phyloP scores from a whole-genome alignment of 2,113 vertebrate genomes.

The Agapornis roseicollis region DNA sequence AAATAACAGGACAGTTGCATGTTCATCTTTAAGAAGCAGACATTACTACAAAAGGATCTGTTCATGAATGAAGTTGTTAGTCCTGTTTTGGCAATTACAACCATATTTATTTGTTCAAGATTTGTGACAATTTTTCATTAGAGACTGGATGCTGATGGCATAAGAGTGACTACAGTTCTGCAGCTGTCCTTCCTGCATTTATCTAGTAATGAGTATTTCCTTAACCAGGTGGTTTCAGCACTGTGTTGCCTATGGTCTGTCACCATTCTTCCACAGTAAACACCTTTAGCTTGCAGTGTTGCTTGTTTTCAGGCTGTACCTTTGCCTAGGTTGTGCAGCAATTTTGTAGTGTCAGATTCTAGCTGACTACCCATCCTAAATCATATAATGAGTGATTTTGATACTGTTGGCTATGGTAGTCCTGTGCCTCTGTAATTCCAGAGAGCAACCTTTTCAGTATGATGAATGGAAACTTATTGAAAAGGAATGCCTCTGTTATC shows the following conservation, averaged over 20 bases:
- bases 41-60: background rate
- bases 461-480: constrained; percentile 40
- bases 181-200: background rate
- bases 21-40: background rate
- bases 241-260: background rate
- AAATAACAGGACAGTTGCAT: background rate
- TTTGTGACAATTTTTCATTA: background rate
- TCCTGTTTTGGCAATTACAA: background rate
- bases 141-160: background rate
- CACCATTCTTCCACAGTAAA: background rate
- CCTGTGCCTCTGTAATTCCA: background rate
- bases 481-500: constrained; percentile 25
- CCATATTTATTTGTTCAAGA: background rate
- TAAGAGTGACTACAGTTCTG: background rate
- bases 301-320: background rate
- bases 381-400: background rate
- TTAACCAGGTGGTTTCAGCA: background rate
- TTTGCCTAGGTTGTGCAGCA: background rate
- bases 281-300: background rate
- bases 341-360: background rate
- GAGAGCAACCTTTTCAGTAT: constrained; percentile 17
- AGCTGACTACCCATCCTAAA: background rate
- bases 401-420: background rate
- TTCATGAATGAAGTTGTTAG: background rate
- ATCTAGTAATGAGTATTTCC: background rate